Conservation (phyloP, 1,140 invertebrate species). For the Euwallacea fornicatus region DNA sequence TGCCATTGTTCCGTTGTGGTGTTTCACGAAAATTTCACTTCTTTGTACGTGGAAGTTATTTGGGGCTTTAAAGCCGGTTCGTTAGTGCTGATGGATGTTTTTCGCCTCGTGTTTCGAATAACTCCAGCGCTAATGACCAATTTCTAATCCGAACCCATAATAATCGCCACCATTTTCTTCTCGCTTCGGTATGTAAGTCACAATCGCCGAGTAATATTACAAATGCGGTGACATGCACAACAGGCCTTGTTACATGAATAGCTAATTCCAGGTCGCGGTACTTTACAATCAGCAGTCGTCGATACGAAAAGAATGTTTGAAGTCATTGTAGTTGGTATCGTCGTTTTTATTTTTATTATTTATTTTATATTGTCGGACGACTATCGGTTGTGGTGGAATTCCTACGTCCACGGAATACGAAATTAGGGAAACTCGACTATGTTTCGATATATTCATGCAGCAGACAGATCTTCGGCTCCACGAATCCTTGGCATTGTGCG, state of each 20-base stretch:
- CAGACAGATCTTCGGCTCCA: too few relatives aligned
- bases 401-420: conserved; percentile 22
- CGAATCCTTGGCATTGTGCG: too few relatives aligned
- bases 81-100: too few relatives aligned
- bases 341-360: conserved; percentile 27
- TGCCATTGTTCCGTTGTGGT: too few relatives aligned
- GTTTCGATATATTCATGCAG: too few relatives aligned
- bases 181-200: conserved; percentile 26
- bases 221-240: conserved; percentile 36
- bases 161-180: conserved; percentile 18
- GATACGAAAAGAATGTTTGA: conserved; percentile 34
- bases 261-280: conserved; percentile 26
- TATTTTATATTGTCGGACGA: conserved; percentile 19
- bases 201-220: conserved; percentile 24
- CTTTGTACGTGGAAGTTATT: too few relatives aligned
- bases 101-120: too few relatives aligned
- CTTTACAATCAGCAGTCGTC: conserved; percentile 23
- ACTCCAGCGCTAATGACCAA: too few relatives aligned
- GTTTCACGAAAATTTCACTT: too few relatives aligned
- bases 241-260: conserved; percentile 31
- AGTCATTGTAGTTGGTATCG: conserved; percentile 28
- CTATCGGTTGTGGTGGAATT: conserved; percentile 6
- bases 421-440: conserved; percentile 13
- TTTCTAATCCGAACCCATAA: conserved; percentile 1
- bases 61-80: too few relatives aligned